Percentiles rank a stretch among this genome's conserved stretches.
Evolutionary conservation across 2,888 invertebrate species (phyloP).

Genomic region (Machimus atricapillus): DNA sequence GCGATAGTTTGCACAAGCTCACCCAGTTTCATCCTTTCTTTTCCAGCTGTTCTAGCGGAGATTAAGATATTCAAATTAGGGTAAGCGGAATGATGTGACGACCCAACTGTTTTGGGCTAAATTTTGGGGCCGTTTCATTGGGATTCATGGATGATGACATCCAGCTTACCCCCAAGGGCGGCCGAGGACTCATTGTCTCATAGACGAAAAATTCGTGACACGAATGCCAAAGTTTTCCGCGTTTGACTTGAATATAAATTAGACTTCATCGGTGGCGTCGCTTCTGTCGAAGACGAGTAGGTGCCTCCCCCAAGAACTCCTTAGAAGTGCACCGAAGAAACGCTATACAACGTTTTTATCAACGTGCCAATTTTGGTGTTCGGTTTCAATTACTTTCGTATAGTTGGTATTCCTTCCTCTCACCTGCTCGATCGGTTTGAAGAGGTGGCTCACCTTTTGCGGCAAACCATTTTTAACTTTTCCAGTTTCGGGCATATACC

Average conservation of each 20-base stretch:
- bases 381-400: background rate
- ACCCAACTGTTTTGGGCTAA: background rate
- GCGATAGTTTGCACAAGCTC: constrained; percentile 6
- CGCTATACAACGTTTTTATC: background rate
- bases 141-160: background rate
- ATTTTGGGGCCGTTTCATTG: background rate
- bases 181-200: background rate
- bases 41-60: background rate
- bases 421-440: background rate
- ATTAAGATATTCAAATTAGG: background rate
- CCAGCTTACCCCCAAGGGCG: background rate
- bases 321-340: background rate
- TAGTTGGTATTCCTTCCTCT: background rate
- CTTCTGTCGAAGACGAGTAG: background rate
- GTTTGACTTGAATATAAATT: background rate
- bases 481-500: background rate
- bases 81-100: background rate
- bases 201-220: constrained; percentile 15
- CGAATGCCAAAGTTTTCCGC: background rate
- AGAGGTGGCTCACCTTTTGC: background rate
- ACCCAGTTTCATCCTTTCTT: background rate
- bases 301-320: background rate
- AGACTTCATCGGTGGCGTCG: background rate
- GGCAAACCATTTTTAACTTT: background rate
- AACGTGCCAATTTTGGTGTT: background rate